These are phyloP conservation scores for Himantopus leucocephalus DNA, from an alignment of 2,113 vertebrate species.

Conservation along the genomic window DNA sequence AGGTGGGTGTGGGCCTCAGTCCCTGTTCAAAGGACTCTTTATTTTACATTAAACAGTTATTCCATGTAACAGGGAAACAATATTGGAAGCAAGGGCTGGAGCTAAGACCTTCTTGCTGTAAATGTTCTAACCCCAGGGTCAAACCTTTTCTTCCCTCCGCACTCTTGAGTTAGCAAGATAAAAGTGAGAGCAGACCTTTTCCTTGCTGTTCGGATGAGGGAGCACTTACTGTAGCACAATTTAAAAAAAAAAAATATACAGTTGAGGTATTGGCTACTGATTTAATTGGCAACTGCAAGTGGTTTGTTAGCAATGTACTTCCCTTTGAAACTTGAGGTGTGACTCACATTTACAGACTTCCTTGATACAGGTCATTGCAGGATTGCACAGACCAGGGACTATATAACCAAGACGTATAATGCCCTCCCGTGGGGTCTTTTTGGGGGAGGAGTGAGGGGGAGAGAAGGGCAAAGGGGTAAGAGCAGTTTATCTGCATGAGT, in stretches of 20 bases:
- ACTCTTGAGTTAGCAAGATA: background rate
- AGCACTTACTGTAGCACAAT: background rate
- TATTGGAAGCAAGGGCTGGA: background rate
- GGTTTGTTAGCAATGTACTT: background rate
- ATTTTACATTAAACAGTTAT: conserved; percentile 6
- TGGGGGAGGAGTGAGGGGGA: background rate
- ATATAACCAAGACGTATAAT: background rate
- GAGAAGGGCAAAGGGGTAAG: background rate
- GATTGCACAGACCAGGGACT: background rate
- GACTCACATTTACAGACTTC: background rate
- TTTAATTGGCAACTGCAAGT: background rate
- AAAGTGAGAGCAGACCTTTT: background rate
- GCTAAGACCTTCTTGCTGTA: background rate
- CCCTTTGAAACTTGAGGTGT: background rate
- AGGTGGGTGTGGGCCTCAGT: background rate
- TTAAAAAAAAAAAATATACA: background rate
- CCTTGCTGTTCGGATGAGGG: background rate
- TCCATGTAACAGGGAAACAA: background rate
- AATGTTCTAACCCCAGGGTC: background rate
- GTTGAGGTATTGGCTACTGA: background rate
- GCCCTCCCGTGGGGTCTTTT: background rate
- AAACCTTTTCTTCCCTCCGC: background rate
- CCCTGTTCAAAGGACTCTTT: conserved; percentile 18
- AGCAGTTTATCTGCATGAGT: background rate
- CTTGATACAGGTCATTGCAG: background rate